phyloP scores from a whole-genome alignment of 2,888 invertebrate genomes.

The Dastarcus helophoroides region DNA sequence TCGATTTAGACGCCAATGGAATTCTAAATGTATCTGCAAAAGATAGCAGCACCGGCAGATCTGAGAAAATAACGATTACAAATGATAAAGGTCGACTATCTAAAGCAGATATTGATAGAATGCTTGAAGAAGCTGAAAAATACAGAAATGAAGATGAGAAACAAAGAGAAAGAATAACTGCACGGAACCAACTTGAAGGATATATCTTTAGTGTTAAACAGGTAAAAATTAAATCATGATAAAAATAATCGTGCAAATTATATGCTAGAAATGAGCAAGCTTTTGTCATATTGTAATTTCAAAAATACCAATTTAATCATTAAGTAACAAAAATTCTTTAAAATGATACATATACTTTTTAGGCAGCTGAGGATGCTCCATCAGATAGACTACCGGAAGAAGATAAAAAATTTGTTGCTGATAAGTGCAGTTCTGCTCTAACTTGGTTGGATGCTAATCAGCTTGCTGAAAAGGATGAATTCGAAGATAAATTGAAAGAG shows the following conservation, averaged over 20 bases:
- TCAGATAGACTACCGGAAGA: conserved; percentile 54
- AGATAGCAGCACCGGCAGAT: conserved; percentile 68
- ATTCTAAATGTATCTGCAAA: conserved; percentile 70
- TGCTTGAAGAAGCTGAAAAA: conserved; percentile 70
- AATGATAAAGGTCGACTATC: conserved; percentile 78
- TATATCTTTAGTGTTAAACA: conserved; percentile 63
- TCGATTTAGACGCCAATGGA: conserved; percentile 83
- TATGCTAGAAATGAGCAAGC: no score
- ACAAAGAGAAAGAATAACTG: conserved; percentile 52
- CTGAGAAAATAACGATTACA: conserved; percentile 73
- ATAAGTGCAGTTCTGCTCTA: conserved; percentile 59
- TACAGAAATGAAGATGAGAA: conserved; percentile 66
- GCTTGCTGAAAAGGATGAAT: conserved; percentile 66
- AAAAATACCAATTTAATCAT: no score
- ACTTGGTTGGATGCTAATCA: conserved; percentile 73
- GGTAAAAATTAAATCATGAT: conserved; percentile 30
- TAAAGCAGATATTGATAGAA: conserved; percentile 78
- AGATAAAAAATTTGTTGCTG: conserved; percentile 58
- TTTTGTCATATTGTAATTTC: no score
- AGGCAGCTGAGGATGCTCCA: conserved; percentile 53
- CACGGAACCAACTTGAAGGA: conserved; percentile 66
- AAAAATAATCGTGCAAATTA: no score
- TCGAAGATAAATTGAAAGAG: conserved; percentile 64
- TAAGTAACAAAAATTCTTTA: no score
- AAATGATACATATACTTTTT: no score